phyloP scores from a whole-genome alignment of 2,888 invertebrate species.

The Heliconius charithonia region DNA sequence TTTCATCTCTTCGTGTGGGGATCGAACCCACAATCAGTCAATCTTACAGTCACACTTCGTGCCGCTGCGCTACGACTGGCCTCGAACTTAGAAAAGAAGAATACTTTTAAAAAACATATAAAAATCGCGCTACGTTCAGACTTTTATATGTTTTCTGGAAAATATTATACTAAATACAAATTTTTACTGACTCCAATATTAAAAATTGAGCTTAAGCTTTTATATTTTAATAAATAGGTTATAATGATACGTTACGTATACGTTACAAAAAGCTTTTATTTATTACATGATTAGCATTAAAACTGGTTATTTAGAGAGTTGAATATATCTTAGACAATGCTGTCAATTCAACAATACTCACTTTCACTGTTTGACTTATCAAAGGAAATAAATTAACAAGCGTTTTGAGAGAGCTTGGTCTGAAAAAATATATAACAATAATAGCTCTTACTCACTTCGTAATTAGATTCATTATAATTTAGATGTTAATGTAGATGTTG shows the following conservation, averaged over 20 bases:
- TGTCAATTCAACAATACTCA: constrained; percentile 51
- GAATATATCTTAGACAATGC: constrained; percentile 55
- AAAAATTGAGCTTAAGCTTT: background rate
- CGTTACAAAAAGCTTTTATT: constrained; percentile 9
- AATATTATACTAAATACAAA: too few species aligned
- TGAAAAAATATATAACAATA: constrained; percentile 11
- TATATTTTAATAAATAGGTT: background rate
- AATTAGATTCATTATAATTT: background rate
- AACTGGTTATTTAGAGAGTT: constrained; percentile 49
- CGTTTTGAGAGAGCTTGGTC: constrained; percentile 35
- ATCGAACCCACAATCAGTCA: too few species aligned
- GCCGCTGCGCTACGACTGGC: too few species aligned
- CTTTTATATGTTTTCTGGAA: too few species aligned
- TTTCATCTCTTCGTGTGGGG: too few species aligned
- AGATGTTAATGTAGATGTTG: background rate
- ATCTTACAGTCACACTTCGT: too few species aligned
- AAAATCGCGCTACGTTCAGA: too few species aligned
- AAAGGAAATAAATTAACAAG: constrained; percentile 48
- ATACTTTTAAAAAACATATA: too few species aligned
- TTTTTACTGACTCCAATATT: background rate
- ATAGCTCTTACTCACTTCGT: constrained; percentile 8
- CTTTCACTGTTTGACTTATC: constrained; percentile 55
- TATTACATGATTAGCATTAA: constrained; percentile 36
- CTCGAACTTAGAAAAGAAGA: too few species aligned
- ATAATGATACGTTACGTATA: background rate